phyloP scores from a whole-genome alignment of 64 coral and sea anemone genomes.

The Orbicella faveolata region DNA sequence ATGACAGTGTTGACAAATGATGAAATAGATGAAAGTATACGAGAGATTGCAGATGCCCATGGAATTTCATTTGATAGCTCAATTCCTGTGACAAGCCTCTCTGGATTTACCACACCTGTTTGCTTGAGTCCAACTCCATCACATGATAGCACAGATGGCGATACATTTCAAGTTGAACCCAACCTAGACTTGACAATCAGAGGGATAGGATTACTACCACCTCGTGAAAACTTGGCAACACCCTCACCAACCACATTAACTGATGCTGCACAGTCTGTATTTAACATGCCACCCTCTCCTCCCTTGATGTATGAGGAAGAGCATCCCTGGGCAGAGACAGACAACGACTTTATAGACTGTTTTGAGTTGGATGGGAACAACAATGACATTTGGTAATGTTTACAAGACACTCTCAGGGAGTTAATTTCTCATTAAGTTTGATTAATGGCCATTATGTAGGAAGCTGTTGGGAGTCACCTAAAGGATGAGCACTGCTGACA shows the following conservation, averaged over 20 bases:
- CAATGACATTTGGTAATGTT: slow-evolving; percentile 42
- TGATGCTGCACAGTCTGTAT: slow-evolving; percentile 72
- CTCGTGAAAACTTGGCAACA: slow-evolving; percentile 67
- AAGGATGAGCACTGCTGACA: too few relatives aligned
- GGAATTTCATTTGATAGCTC: slow-evolving; percentile 81
- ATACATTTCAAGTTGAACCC: slow-evolving; percentile 74
- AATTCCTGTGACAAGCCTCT: slow-evolving; percentile 23
- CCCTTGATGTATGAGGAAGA: slow-evolving; percentile 84
- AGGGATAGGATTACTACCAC: slow-evolving; percentile 72
- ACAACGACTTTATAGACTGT: slow-evolving; percentile 54
- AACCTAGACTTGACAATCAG: slow-evolving; percentile 82
- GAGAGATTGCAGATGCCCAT: slow-evolving; percentile 89
- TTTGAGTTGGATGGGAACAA: slow-evolving; percentile 85
- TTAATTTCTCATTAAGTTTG: too few relatives aligned
- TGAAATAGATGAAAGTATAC: slow-evolving; percentile 85
- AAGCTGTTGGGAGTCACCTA: too few relatives aligned
- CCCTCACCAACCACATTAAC: slow-evolving; percentile 85
- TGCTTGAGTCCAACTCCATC: slow-evolving; percentile 76
- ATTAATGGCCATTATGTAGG: too few relatives aligned
- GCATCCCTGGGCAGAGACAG: slow-evolving; percentile 85
- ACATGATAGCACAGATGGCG: slow-evolving; percentile 50
- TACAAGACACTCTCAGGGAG: too few relatives aligned
- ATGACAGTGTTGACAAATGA: slow-evolving; percentile 78
- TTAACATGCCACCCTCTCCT: slow-evolving; percentile 88
- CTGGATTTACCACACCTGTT: background rate